Conservation (phyloP, 2,113 vertebrate species). For the Cololabis saira region DNA sequence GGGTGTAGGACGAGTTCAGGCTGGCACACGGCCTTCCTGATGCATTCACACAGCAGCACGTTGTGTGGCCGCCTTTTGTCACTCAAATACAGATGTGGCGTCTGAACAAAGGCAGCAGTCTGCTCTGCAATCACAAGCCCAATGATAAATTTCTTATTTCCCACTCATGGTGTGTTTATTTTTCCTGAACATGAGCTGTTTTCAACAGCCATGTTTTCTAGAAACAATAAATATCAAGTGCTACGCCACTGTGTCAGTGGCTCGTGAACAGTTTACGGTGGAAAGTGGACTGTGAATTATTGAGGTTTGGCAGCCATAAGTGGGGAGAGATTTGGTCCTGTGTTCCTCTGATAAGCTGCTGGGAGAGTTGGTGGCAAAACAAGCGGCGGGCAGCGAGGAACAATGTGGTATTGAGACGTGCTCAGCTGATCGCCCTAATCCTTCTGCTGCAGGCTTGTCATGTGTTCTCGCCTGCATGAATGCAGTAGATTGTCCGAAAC, state of each 20-base stretch:
- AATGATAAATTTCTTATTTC: constrained; percentile 53
- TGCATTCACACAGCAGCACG: constrained; percentile 30
- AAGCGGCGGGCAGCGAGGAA: constrained; percentile 70
- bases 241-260: background rate
- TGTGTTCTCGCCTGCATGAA: constrained; percentile 75
- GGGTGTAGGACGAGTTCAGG: constrained; percentile 51
- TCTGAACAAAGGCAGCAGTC: constrained; percentile 59
- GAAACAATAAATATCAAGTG: constrained; percentile 27
- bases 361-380: constrained; percentile 62
- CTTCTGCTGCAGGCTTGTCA: constrained; percentile 73
- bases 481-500: constrained; percentile 75
- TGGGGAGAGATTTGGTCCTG: constrained; percentile 61
- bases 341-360: constrained; percentile 71
- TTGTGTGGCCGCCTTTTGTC: constrained; percentile 58
- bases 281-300: constrained; percentile 56
- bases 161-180: constrained; percentile 35
- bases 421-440: constrained; percentile 82
- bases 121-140: constrained; percentile 49
- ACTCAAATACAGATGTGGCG: constrained; percentile 62
- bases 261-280: constrained; percentile 40
- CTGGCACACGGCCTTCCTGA: constrained; percentile 52
- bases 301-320: constrained; percentile 54
- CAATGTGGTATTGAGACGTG: constrained; percentile 78
- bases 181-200: constrained; percentile 28
- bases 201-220: constrained; percentile 26